Evolutionary conservation across 2,113 vertebrate genomes (phyloP).

Genomic region (Phrynosoma blainvillii): DNA sequence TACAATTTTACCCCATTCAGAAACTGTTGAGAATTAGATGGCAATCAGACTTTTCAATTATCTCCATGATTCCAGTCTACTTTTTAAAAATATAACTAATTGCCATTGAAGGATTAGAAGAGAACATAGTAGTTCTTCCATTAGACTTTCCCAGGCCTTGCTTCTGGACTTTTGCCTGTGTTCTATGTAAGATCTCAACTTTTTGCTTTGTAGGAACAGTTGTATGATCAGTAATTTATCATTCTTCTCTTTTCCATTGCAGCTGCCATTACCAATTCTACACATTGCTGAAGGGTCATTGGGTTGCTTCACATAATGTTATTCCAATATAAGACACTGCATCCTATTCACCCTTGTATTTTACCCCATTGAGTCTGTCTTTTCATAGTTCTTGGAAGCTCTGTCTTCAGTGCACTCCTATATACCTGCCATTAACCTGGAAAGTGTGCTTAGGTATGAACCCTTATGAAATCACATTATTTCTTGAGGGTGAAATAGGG

Average conservation of each 20-base stretch:
- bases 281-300: not conserved
- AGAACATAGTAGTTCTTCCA: slow-evolving; percentile 16
- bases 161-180: slow-evolving; percentile 4
- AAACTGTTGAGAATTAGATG: not conserved
- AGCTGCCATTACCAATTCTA: slow-evolving; percentile 38
- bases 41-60: not conserved
- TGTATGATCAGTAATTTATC: not conserved
- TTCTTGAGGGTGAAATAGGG: not conserved
- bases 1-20: not conserved
- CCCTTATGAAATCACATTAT: not conserved
- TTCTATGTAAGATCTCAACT: not conserved
- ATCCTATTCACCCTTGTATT: not conserved
- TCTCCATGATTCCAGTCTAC: not conserved
- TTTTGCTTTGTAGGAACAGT: not conserved
- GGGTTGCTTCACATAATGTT: not conserved
- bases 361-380: not conserved
- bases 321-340: not conserved
- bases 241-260: slow-evolving; percentile 43
- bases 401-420: not conserved
- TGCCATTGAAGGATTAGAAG: not conserved
- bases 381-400: slow-evolving; percentile 20
- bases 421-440: not conserved
- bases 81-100: slow-evolving; percentile 2
- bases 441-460: not conserved
- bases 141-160: slow-evolving; percentile 18